Evolutionary conservation across 2,113 vertebrate genomes (phyloP).

Genomic region (Canis aureus): DNA sequence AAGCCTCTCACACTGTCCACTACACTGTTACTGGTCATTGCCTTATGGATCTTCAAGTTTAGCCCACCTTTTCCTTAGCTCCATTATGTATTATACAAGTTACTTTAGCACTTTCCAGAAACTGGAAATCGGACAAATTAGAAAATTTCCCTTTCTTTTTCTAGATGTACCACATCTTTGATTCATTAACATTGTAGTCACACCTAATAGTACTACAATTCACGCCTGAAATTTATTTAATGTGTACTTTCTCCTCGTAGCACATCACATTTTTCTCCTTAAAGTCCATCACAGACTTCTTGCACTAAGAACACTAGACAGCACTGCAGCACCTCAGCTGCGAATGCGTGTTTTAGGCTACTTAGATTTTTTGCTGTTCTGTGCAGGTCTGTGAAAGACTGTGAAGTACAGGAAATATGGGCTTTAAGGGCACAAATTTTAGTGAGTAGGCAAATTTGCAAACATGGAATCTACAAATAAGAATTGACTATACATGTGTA

Average conservation of each 20-base stretch:
- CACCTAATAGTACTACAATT: neutral
- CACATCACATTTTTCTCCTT: neutral
- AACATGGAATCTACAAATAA: constrained; percentile 40
- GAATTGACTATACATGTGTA: neutral
- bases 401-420: neutral
- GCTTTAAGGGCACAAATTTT: constrained; percentile 52
- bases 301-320: constrained; percentile 5
- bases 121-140: neutral
- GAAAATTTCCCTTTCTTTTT: constrained; percentile 42
- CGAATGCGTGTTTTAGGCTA: neutral
- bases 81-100: neutral
- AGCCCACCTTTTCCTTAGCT: neutral
- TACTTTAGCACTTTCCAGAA: neutral
- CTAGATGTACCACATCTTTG: neutral
- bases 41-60: neutral
- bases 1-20: neutral
- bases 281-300: neutral
- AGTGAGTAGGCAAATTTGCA: constrained; percentile 37
- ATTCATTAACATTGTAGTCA: constrained; percentile 19
- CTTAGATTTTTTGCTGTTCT: neutral
- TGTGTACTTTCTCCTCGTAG: neutral
- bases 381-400: neutral
- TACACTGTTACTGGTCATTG: neutral
- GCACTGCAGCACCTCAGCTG: neutral
- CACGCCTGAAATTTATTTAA: constrained; percentile 7